Percentiles rank a stretch among this genome's conserved stretches.
These are phyloP conservation scores for Cephus sareptanus DNA, from an alignment of 2,888 invertebrate genomes.

Conservation along the genomic window DNA sequence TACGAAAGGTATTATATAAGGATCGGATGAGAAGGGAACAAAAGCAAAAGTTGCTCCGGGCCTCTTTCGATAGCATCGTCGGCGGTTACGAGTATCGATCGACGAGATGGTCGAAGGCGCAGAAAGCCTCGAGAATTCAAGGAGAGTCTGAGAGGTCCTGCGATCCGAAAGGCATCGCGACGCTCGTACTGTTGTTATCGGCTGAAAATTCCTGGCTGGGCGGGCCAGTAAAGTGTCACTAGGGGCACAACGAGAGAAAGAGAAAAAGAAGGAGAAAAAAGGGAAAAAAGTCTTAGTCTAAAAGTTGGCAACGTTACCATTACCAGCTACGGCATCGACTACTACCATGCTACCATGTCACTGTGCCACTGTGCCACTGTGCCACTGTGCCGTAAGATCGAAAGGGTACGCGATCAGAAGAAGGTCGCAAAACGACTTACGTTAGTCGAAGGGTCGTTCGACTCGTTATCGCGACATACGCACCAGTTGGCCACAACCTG, in stretches of 20 bases:
- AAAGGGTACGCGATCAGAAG: not conserved
- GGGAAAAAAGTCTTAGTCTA: not conserved
- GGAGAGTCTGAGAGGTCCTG: not conserved
- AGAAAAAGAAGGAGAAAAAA: not conserved
- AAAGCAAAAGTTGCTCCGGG: too few species aligned
- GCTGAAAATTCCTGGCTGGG: too few species aligned
- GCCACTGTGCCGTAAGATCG: not conserved
- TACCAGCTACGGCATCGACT: too few species aligned
- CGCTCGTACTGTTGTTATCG: not conserved
- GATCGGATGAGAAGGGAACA: too few species aligned
- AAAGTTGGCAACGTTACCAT: too few species aligned
- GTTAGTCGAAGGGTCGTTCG: not conserved
- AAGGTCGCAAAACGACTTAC: not conserved
- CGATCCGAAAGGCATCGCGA: conserved; percentile 1
- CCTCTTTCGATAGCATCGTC: too few species aligned
- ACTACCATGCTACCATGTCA: too few species aligned
- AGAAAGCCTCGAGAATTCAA: not conserved
- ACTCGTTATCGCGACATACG: not conserved
- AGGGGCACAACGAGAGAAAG: not conserved
- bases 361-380: too few species aligned
- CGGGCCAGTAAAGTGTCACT: too few species aligned
- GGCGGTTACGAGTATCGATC: too few species aligned
- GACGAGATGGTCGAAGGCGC: not conserved
- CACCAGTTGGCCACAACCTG: not conserved
- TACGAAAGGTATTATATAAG: too few species aligned